Base-by-base conservation (phyloP, 2,113 vertebrate species). In the Myodes glareolus region DNA sequence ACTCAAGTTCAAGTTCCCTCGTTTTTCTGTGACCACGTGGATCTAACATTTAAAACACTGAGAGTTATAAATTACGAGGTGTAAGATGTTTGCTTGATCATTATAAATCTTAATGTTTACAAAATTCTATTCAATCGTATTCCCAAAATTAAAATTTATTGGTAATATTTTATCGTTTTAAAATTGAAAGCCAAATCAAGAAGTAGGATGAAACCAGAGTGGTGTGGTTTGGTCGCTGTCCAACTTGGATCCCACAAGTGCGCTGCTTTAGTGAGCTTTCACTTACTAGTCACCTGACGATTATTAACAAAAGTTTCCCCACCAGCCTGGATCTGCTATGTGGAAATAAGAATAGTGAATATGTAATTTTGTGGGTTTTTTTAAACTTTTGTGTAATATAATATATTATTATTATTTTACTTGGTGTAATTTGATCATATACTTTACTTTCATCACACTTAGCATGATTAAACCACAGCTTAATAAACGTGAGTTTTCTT, bases 131-230 rank as follows among this genome's bases (percentile, higher is more conserved):
- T 90, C 76, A 95, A 65, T 73, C 77, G 45, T 76, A 70, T 80
- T 72, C 61, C 84, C 70, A 92, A 89, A 73, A 33, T 70, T 52
- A 45, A 81, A 36, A 39, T 45, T 93, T 65, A 72, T 42, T 52
- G 11, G 9, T 77, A 42, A 92, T 63, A 91, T 75, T 47, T 95
- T 31, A 61, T 88, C 65, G 29, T 52, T 87, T 90, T 92, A 82
- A 96, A 89, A 85, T 63, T 75, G 55, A 90, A 90, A 55, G 52
- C 25, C 45, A 89, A 68, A 42, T 87, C 33, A 94, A 47, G 86
- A 96, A 92, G 55, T 10, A 73, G 92, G 86, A 73, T 45, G 42
- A 68, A 90, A 52, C 12, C 36, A 4, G 50, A 33, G 7, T 67
- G 2, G 5, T 42, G 1, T 80, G 47, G 82, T 80, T 84, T 90